Evolutionary conservation across 2,113 vertebrate genomes (phyloP).

Genomic region (Apus apus): DNA sequence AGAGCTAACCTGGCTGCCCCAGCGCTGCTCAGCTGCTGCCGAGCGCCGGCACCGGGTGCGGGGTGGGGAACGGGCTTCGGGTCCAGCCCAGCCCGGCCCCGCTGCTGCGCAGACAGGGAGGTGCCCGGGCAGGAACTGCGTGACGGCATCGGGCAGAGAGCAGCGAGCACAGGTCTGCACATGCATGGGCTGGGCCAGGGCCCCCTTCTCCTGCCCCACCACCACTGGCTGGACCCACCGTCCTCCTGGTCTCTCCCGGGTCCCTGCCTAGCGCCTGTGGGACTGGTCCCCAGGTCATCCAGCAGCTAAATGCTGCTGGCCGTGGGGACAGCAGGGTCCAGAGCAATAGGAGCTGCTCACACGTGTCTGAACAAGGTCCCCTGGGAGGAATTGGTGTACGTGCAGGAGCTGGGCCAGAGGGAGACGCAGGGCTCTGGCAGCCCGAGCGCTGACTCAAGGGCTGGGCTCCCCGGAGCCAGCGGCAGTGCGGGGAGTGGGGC

Average conservation of each 20-base stretch:
- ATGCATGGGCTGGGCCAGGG: background rate
- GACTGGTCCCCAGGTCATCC: background rate
- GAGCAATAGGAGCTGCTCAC: background rate
- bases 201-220: background rate
- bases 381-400: background rate
- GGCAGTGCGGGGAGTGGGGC: background rate
- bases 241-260: background rate
- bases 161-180: background rate
- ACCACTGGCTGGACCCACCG: fast-evolving
- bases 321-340: fast-evolving
- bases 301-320: fast-evolving
- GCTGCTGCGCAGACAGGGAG: background rate
- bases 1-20: fast-evolving
- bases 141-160: background rate
- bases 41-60: fast-evolving
- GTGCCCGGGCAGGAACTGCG: background rate
- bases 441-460: conserved; percentile 21
- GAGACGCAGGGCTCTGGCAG: conserved; percentile 35
- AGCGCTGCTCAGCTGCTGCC: background rate
- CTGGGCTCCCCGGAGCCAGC: background rate
- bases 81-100: fast-evolving
- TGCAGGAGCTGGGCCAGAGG: conserved; percentile 27
- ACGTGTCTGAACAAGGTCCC: background rate
- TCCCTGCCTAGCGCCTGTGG: fast-evolving
- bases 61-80: background rate